Evolutionary conservation across 30 jellyfish, hydroid and myxozoan genomes (phyloP).

Genomic region (Nemopilema nomurai): DNA sequence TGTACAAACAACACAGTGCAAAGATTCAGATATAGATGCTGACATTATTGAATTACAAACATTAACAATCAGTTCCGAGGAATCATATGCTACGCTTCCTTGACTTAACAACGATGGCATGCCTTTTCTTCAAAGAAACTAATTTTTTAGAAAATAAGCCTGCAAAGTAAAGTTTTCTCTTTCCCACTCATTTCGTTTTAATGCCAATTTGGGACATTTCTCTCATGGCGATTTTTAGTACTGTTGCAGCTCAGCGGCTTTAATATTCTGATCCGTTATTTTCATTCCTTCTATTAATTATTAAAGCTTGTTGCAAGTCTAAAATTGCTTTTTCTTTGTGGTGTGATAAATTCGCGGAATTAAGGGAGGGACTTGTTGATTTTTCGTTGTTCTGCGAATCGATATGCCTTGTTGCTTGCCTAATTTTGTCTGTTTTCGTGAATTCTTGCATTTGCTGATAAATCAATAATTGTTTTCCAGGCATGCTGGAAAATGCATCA

Average conservation of each 20-base stretch:
- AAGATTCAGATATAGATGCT: background rate
- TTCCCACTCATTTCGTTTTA: background rate
- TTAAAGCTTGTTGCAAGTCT: too few species aligned
- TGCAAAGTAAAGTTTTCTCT: too few species aligned
- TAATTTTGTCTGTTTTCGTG: background rate
- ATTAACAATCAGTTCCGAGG: background rate
- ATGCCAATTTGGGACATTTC: too few species aligned
- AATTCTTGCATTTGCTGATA: background rate
- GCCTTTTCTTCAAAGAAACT: too few species aligned
- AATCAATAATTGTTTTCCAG: background rate
- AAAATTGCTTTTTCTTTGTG: background rate
- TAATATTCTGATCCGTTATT: background rate
- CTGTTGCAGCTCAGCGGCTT: background rate
- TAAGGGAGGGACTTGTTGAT: too few species aligned
- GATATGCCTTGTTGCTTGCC: background rate
- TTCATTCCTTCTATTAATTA: background rate
- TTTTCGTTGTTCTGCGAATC: too few species aligned
- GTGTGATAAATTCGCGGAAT: background rate
- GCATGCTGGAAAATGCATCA: slow-evolving; percentile 40
- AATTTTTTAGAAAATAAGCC: too few species aligned
- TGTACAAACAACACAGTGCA: background rate
- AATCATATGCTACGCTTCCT: background rate
- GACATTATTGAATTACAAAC: background rate
- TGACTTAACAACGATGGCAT: too few species aligned
- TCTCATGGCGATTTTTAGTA: too few species aligned